A percentile compares a stretch with the other conserved stretches of the same genome.
These are phyloP conservation scores for Brachionus angularis DNA, from an alignment of 1,140 invertebrate genomes.

Conservation along the genomic window DNA sequence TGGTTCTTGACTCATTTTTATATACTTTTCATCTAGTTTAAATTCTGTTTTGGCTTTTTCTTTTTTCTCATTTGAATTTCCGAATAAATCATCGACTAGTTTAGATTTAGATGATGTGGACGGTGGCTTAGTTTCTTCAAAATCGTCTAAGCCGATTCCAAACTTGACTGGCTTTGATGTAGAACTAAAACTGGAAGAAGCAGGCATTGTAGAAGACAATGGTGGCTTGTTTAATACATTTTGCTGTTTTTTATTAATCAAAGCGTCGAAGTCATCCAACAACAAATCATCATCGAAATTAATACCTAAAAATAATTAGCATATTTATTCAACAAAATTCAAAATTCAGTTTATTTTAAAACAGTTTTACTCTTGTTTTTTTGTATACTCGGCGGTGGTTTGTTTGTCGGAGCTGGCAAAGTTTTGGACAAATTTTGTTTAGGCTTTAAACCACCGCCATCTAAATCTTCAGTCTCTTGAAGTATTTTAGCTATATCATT, in stretches of 20 bases:
- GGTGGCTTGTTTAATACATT: conserved; percentile 24
- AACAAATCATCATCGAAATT: conserved; percentile 19
- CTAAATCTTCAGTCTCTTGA: conserved; percentile 5
- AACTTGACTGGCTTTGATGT: background rate
- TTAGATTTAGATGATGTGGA: background rate
- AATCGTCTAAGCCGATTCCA: conserved; percentile 27
- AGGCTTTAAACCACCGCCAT: background rate
- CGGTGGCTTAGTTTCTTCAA: background rate
- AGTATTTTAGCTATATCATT: conserved; percentile 31
- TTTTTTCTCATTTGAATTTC: background rate
- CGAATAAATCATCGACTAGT: conserved; percentile 29
- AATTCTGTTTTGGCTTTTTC: background rate
- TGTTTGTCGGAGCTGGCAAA: background rate
- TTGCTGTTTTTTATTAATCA: conserved; percentile 9
- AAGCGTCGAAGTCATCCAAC: conserved; percentile 4
- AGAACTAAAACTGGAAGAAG: too few species aligned
- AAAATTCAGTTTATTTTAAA: background rate
- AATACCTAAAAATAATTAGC: background rate
- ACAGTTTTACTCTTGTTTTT: too few species aligned
- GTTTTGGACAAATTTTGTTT: conserved; percentile 33
- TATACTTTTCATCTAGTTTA: background rate
- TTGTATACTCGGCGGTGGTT: too few species aligned
- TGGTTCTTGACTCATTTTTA: background rate
- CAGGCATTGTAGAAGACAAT: conserved; percentile 9
- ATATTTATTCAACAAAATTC: background rate